Evolutionary conservation across 92 coral and sea anemone species (phyloP), one percentile per base, ranked within the genome.

Genomic region (Parazoanthus swiftii): DNA sequence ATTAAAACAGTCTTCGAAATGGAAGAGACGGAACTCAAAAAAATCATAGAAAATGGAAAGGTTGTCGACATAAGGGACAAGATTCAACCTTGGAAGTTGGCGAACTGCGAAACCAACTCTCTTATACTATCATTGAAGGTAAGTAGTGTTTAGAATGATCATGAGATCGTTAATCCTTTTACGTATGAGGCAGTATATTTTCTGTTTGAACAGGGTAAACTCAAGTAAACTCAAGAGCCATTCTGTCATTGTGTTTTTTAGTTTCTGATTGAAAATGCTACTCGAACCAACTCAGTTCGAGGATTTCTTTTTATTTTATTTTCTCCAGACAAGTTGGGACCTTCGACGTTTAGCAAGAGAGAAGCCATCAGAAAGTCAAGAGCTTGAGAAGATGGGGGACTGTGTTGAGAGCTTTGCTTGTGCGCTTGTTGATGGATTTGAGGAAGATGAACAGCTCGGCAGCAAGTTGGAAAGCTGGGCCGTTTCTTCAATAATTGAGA

Each of bases 71-170:
- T 81, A 8, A 81, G 46, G 9, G 51, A 81, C 1, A 81, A 33
- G 6, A 59, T 81, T 20, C 85, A 59, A 39, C 85, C 85, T 3
- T 81, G 85, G 85, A 81, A 36, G 18, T 23, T 81, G 73, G 85
- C 85, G 35, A 81, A 81, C 2, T 81, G 85, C 51, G 63, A 36
- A 37, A 81, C 85, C 15, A 81, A 81, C 71, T 81, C 85, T 3
- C 74, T 81, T 16, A 16, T 81, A 20, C n/a, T 58, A 14, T 36
- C 85, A 59, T 59, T 81, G 26, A 23, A 59, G 85, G 85, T 81
- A 59, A 81, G 81, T 63, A 23, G 70, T 48, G 20, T 63, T 63
- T 3, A 3, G 26, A 8, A 63, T 54, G 33, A 29, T 29, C 33
- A 29, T 29, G 59, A 54, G 18, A 54, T 13, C 2, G 18, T 54